These are phyloP conservation scores for Semaprochilodus insignis DNA, from an alignment of 2,797 vertebrate genomes.

Conservation along the genomic window DNA sequence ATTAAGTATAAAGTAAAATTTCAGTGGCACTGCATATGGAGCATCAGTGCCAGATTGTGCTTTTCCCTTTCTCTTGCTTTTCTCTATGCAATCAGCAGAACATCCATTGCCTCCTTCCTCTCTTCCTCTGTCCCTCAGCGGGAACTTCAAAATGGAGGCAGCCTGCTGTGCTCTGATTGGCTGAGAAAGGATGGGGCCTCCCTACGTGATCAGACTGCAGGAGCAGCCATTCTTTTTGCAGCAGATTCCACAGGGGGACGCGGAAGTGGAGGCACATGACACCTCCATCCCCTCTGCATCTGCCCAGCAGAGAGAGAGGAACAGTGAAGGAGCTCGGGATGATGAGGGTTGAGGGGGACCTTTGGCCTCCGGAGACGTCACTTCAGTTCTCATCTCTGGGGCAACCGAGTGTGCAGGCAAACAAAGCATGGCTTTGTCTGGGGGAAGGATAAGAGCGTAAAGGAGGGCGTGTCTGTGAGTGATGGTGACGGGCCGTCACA, in stretches of 20 bases:
- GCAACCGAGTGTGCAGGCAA: conserved; percentile 74
- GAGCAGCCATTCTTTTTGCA: conserved; percentile 40
- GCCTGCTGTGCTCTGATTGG: conserved; percentile 43
- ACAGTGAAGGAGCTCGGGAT: conserved; percentile 25
- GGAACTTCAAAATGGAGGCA: conserved; percentile 61
- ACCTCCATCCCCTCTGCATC: conserved; percentile 72
- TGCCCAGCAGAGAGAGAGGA: conserved; percentile 62
- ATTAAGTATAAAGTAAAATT: too few relatives aligned
- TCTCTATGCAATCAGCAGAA: conserved; percentile 8
- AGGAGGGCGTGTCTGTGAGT: conserved; percentile 50
- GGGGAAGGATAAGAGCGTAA: conserved; percentile 50
- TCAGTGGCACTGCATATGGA: background rate
- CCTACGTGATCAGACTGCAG: conserved; percentile 50
- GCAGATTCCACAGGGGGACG: conserved; percentile 29
- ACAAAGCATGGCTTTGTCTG: conserved; percentile 80
- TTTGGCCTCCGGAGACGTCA: conserved; percentile 75
- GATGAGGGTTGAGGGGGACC: conserved; percentile 48
- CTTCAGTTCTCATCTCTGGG: conserved; percentile 80
- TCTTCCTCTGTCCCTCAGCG: conserved; percentile 11
- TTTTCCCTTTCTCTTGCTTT: too few relatives aligned
- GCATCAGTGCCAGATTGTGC: too few relatives aligned
- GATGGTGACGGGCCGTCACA: conserved; percentile 4
- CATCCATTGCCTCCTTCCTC: conserved; percentile 24
- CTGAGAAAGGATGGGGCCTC: conserved; percentile 27
- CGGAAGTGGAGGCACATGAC: conserved; percentile 54